Evolutionary conservation across 2,888 invertebrate species (phyloP).

Genomic region (Chironomus riparius): DNA sequence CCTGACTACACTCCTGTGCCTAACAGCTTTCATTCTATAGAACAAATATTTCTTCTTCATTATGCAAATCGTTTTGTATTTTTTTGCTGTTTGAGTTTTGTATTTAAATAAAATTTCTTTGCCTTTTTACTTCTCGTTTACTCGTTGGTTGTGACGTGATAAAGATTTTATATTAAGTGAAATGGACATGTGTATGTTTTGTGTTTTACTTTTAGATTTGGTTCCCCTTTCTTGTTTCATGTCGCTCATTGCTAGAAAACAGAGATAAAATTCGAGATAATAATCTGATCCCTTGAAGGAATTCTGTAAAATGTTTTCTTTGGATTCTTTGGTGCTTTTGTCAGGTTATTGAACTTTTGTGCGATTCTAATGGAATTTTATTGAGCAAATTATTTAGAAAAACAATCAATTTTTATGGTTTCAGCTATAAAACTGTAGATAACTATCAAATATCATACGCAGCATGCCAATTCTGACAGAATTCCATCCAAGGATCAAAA

Average conservation of each 20-base stretch:
- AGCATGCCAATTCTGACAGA: too few species aligned
- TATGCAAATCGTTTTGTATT: background rate
- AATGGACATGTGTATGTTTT: background rate
- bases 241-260: background rate
- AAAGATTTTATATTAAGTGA: slow-evolving; percentile 7
- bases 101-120: background rate
- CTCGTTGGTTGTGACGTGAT: background rate
- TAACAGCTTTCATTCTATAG: too few species aligned
- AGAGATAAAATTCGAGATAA: background rate
- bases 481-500: too few species aligned
- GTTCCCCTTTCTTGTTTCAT: background rate
- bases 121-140: background rate
- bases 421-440: too few species aligned
- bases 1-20: too few species aligned
- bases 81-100: background rate
- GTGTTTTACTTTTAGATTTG: too few species aligned
- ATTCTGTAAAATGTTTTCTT: too few species aligned
- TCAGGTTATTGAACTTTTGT: background rate
- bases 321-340: background rate
- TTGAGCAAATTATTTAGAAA: too few species aligned
- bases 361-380: background rate
- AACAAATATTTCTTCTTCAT: background rate
- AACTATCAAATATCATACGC: too few species aligned
- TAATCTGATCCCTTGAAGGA: background rate
- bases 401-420: too few species aligned